These are phyloP conservation scores for Poeciliopsis presidionis DNA, from an alignment of 2,797 vertebrate species.

Conservation along the genomic window DNA sequence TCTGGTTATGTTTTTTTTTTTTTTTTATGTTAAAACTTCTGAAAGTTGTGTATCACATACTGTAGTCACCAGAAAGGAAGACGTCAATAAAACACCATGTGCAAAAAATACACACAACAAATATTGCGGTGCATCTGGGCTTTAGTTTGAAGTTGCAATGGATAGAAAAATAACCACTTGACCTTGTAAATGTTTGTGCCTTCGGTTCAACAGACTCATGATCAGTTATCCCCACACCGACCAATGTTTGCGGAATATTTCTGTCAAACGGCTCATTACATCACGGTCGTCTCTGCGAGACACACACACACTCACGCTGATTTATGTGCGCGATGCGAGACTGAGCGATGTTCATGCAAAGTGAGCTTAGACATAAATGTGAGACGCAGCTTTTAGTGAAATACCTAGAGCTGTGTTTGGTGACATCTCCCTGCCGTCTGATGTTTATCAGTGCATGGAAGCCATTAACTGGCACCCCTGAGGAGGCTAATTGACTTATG, in stretches of 20 bases:
- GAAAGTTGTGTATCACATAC: background rate
- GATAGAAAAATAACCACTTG: constrained; percentile 22
- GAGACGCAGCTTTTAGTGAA: constrained; percentile 23
- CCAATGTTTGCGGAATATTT: constrained; percentile 37
- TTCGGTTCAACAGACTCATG: constrained; percentile 16
- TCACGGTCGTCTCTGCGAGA: constrained; percentile 10
- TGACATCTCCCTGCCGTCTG: constrained; percentile 57
- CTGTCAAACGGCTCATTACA: constrained; percentile 14
- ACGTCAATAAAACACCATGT: background rate
- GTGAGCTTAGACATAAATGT: constrained; percentile 36
- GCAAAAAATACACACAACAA: background rate
- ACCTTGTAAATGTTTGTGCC: constrained; percentile 3
- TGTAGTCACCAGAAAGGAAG: background rate
- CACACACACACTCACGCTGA: background rate
- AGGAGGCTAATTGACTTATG: constrained; percentile 73
- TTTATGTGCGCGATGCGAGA: constrained; percentile 11
- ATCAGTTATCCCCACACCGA: constrained; percentile 21
- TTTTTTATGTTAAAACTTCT: background rate
- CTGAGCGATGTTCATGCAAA: constrained; percentile 7
- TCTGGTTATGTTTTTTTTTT: too few species aligned
- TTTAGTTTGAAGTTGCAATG: background rate
- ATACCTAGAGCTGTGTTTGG: constrained; percentile 16
- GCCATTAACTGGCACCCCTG: constrained; percentile 57
- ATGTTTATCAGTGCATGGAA: constrained; percentile 68
- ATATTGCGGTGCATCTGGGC: background rate